Conservation (phyloP, 2,888 invertebrate genomes). For the Nipponacmea schrenckii region DNA sequence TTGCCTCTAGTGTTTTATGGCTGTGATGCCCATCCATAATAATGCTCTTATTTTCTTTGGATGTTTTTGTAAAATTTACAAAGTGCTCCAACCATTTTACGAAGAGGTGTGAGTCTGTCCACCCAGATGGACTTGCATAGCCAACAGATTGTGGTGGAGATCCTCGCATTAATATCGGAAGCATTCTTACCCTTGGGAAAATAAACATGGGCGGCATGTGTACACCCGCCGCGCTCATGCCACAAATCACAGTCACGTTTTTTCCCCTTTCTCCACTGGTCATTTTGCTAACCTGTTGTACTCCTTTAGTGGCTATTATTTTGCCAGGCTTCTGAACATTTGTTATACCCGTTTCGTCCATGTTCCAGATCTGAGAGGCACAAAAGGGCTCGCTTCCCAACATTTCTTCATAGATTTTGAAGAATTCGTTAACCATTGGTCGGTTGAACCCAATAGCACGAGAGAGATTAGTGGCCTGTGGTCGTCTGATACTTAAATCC, state of each 20-base stretch:
- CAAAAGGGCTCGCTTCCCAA: background rate
- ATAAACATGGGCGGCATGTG: constrained; percentile 36
- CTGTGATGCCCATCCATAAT: no score
- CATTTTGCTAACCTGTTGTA: constrained; percentile 12
- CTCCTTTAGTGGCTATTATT: constrained; percentile 17
- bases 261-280: constrained; percentile 28
- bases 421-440: constrained; percentile 24
- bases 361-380: background rate
- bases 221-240: constrained; percentile 27
- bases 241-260: background rate
- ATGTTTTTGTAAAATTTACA: no score
- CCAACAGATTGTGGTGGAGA: no score
- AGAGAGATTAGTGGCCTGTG: no score
- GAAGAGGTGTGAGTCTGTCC: no score
- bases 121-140: no score
- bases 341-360: constrained; percentile 8
- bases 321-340: no score
- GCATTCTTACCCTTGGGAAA: no score
- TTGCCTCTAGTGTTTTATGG: constrained; percentile 44
- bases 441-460: background rate
- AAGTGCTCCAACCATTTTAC: no score
- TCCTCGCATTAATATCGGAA: no score
- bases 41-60: no score
- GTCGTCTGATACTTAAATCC: no score
- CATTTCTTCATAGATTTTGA: constrained; percentile 25